phyloP scores from a whole-genome alignment of 2,113 vertebrate species.

The Elephas maximus region DNA sequence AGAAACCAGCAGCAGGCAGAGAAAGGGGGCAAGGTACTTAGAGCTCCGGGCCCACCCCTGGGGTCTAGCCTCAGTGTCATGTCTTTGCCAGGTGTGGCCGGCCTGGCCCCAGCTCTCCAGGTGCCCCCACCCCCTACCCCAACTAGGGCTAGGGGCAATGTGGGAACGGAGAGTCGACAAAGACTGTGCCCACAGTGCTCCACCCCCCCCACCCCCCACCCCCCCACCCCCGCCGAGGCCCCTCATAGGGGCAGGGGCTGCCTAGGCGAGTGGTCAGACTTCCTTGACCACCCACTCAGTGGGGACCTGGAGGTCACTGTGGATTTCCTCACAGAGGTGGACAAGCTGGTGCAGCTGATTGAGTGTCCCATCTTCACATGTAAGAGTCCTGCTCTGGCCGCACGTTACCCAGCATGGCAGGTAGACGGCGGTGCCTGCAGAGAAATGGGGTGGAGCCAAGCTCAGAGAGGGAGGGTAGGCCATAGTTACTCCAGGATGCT shows the following conservation, averaged over 20 bases:
- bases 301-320: slow-evolving; percentile 98
- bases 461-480: background rate
- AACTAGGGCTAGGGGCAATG: background rate
- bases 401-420: background rate
- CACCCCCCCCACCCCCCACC: background rate
- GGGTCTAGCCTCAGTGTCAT: too few species aligned
- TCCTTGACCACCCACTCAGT: slow-evolving; percentile 89
- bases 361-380: slow-evolving; percentile 99
- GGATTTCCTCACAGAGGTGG: slow-evolving; percentile 98
- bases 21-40: fast-evolving
- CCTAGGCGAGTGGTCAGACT: background rate
- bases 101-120: background rate
- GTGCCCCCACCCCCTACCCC: background rate
- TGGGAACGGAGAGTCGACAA: background rate
- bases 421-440: slow-evolving; percentile 1
- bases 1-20: background rate
- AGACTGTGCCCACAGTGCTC: background rate
- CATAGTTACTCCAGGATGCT: background rate
- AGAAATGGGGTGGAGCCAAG: background rate
- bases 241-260: background rate
- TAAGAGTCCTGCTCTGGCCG: slow-evolving; percentile 79
- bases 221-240: background rate
- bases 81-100: background rate
- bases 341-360: slow-evolving; percentile 98
- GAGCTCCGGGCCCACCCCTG: background rate